Conservation (phyloP, 2,797 vertebrate species). For the Chloroceryle amazona region DNA sequence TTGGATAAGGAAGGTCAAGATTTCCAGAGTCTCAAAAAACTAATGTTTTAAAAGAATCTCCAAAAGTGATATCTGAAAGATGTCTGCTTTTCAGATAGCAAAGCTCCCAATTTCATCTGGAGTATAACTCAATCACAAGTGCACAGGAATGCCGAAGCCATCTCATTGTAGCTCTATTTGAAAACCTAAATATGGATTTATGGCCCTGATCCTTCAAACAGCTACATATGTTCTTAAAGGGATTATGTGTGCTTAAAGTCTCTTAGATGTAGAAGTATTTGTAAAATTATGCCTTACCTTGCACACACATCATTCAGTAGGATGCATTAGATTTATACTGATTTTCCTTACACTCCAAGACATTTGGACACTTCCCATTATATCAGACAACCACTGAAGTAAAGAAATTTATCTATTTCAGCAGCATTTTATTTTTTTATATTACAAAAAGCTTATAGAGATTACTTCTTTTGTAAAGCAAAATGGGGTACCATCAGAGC, state of each 20-base stretch:
- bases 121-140: background rate
- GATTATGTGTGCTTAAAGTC: slow-evolving; percentile 30
- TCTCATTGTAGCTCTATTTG: background rate
- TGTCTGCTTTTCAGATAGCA: background rate
- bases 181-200: slow-evolving; percentile 63
- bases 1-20: background rate
- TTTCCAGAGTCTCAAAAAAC: background rate
- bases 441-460: background rate
- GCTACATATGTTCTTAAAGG: background rate
- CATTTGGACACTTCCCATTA: background rate
- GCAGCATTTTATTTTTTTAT: background rate
- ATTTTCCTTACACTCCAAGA: background rate
- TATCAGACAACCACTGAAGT: background rate
- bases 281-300: slow-evolving; percentile 48
- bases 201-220: slow-evolving; percentile 39
- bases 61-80: background rate
- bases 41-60: background rate
- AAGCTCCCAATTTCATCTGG: background rate
- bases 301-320: background rate
- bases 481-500: background rate
- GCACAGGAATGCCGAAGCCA: slow-evolving; percentile 19
- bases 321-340: background rate
- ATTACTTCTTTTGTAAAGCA: background rate
- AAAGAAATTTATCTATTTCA: background rate
- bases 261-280: slow-evolving; percentile 9